phyloP scores from a whole-genome alignment of 2,113 vertebrate species.

The Clarias batrachus region DNA sequence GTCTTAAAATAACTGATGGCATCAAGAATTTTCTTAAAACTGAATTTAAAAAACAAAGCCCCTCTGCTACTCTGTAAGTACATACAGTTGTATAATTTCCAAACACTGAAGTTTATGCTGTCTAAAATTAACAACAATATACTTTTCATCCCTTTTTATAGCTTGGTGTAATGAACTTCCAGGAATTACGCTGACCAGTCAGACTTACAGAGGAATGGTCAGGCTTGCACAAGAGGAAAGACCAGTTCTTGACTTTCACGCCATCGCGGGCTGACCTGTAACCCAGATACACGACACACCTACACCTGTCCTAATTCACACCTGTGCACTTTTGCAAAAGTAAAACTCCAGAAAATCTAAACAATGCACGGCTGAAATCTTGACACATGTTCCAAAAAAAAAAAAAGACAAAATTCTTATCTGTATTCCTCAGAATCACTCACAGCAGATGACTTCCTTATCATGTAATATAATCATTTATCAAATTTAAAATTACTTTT shows the following conservation, averaged over 20 bases:
- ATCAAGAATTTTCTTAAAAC: background rate
- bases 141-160: background rate
- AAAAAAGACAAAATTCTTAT: background rate
- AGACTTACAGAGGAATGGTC: background rate
- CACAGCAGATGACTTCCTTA: background rate
- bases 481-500: background rate
- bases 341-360: slow-evolving; percentile 26
- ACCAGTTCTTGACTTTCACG: slow-evolving; percentile 7
- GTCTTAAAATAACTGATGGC: background rate
- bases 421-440: background rate
- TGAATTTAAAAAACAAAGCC: background rate
- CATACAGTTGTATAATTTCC: background rate
- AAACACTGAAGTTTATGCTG: background rate
- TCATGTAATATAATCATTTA: background rate
- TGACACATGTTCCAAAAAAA: background rate
- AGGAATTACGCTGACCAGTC: background rate
- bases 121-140: background rate
- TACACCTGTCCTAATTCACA: slow-evolving; percentile 13
- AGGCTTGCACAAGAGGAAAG: slow-evolving; percentile 7
- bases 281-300: slow-evolving; percentile 27
- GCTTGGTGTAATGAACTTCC: background rate
- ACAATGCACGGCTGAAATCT: slow-evolving; percentile 11
- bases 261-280: slow-evolving; percentile 11
- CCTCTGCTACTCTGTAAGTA: background rate
- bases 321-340: slow-evolving; percentile 29